These are phyloP conservation scores for Oryzias woworae DNA, from an alignment of 2,113 vertebrate genomes.

Conservation along the genomic window DNA sequence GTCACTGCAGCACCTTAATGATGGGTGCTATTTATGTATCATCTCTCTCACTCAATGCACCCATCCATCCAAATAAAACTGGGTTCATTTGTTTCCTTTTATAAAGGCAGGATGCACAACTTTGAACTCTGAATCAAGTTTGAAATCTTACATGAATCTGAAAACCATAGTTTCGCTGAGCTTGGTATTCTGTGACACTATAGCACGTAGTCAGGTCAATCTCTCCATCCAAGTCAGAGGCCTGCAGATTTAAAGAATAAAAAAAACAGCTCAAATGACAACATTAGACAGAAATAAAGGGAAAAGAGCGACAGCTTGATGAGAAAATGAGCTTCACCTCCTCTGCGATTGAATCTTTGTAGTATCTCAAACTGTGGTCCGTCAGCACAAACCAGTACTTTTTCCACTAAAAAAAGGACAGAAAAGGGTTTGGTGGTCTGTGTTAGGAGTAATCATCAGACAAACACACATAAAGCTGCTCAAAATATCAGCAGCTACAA, in stretches of 20 bases:
- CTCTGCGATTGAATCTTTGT: slow-evolving; percentile 83
- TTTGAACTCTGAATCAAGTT: too few species aligned
- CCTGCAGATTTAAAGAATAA: slow-evolving; percentile 52
- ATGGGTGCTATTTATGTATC: too few species aligned
- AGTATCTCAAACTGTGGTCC: slow-evolving; percentile 82
- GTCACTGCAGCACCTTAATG: too few species aligned
- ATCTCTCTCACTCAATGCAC: too few species aligned
- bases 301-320: neutral
- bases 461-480: neutral
- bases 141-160: slow-evolving; percentile 77
- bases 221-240: slow-evolving; percentile 81
- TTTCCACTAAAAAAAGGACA: slow-evolving; percentile 72
- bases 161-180: slow-evolving; percentile 83
- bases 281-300: neutral
- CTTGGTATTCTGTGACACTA: slow-evolving; percentile 81
- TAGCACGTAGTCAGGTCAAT: slow-evolving; percentile 80
- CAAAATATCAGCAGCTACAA: too few species aligned
- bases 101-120: too few species aligned
- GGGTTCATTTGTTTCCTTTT: too few species aligned
- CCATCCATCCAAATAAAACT: too few species aligned
- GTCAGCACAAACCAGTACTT: slow-evolving; percentile 84
- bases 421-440: neutral
- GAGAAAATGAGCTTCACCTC: slow-evolving; percentile 62
- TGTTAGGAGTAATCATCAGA: neutral
- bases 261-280: neutral